A percentile compares a stretch with the other conserved stretches of the same genome.
Conservation (phyloP, 2,797 vertebrate genomes). For the Artibeus jamaicensis region DNA sequence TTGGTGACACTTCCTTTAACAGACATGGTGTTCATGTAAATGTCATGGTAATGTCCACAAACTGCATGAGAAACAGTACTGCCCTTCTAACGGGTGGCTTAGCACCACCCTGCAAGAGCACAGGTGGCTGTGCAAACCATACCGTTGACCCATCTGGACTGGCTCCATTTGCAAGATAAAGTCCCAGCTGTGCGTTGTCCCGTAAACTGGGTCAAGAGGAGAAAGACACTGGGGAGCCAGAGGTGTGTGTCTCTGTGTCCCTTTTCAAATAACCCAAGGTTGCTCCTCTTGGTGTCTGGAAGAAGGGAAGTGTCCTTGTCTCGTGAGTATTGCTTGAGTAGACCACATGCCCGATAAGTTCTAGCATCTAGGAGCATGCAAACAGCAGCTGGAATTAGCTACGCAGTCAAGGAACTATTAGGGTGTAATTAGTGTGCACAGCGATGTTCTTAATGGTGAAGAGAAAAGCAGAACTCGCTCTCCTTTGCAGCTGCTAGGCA, state of each 20-base stretch:
- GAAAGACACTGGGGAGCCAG: constrained; percentile 8
- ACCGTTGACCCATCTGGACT: background rate
- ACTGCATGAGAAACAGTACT: constrained; percentile 16
- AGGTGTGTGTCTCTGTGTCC: constrained; percentile 28
- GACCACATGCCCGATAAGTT: constrained; percentile 61
- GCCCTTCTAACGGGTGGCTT: background rate
- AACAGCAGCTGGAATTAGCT: constrained; percentile 56
- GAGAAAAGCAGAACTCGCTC: constrained; percentile 63
- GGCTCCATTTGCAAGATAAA: background rate
- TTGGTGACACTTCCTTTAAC: background rate
- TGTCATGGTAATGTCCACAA: background rate
- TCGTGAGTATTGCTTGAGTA: constrained; percentile 49
- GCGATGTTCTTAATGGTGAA: constrained; percentile 63
- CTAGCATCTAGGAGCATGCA: constrained; percentile 76
- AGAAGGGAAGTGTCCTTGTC: constrained; percentile 45
- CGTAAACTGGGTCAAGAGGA: constrained; percentile 13
- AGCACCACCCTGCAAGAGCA: background rate
- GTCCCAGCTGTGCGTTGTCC: constrained; percentile 4
- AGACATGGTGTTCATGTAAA: background rate
- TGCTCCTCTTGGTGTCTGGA: constrained; percentile 45
- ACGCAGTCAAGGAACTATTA: constrained; percentile 44
- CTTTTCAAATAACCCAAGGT: constrained; percentile 44
- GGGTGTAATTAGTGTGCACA: constrained; percentile 64
- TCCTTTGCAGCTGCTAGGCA: constrained; percentile 61
- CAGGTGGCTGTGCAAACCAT: background rate